A percentile compares a stretch with the other conserved stretches of the same genome.
phyloP scores from a whole-genome alignment of 1,140 invertebrate genomes.

The Penaeus japonicus region DNA sequence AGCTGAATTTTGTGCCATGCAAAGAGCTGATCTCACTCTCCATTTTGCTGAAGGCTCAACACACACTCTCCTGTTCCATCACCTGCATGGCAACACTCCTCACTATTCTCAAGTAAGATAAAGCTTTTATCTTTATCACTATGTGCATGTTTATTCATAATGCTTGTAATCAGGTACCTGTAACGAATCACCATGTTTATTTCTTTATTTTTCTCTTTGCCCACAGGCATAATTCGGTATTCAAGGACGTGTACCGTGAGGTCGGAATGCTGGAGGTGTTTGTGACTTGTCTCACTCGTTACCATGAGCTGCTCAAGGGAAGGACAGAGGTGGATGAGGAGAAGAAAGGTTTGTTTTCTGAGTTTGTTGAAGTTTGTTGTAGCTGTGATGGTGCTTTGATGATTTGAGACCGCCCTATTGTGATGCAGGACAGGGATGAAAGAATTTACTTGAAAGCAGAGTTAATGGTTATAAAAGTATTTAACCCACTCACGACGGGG shows the following conservation, averaged over 20 bases:
- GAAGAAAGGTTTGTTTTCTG: conserved; percentile 29
- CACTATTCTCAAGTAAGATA: conserved; percentile 79
- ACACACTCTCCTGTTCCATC: conserved; percentile 68
- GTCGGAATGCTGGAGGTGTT: conserved; percentile 97
- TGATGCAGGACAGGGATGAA: too few relatives aligned
- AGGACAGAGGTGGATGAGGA: conserved; percentile 62
- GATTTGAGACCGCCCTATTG: too few relatives aligned
- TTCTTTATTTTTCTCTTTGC: conserved; percentile 60
- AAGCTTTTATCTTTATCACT: conserved; percentile 27
- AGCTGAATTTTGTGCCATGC: conserved; percentile 97
- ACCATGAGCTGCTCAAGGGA: conserved; percentile 80
- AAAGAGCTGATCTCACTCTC: conserved; percentile 98
- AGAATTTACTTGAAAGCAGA: too few relatives aligned
- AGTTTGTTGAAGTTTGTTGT: background rate
- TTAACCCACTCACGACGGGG: too few relatives aligned
- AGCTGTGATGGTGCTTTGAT: too few relatives aligned
- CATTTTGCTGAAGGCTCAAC: conserved; percentile 84
- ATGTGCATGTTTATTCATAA: background rate
- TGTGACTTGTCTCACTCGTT: conserved; percentile 89
- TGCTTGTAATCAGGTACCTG: background rate
- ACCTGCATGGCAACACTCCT: conserved; percentile 72
- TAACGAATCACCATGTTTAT: conserved; percentile 35
- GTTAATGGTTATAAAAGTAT: too few relatives aligned
- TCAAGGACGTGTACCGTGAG: conserved; percentile 98
- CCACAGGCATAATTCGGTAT: conserved; percentile 83